These are phyloP conservation scores for Crotophaga sulcirostris DNA, from an alignment of 2,113 vertebrate genomes.

Conservation along the genomic window DNA sequence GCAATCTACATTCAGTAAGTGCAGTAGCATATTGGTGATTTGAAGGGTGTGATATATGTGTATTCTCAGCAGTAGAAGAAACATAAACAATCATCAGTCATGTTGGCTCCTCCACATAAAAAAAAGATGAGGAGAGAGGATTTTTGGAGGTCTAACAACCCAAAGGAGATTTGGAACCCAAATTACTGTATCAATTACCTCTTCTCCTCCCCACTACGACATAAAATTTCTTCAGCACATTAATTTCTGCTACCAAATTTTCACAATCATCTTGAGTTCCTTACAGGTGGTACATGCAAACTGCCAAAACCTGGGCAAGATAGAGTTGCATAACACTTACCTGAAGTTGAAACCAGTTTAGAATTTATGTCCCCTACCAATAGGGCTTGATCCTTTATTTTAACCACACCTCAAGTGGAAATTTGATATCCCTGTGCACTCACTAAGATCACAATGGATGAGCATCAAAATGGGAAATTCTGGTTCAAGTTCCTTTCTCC, in stretches of 20 bases:
- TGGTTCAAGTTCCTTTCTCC: background rate
- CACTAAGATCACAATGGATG: background rate
- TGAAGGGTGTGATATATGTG: background rate
- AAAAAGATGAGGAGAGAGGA: background rate
- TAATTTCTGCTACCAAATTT: background rate
- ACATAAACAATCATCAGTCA: background rate
- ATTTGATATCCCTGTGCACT: rapidly evolving
- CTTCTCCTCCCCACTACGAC: background rate
- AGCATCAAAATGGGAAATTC: background rate
- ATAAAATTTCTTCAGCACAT: background rate
- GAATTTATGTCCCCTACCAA: background rate
- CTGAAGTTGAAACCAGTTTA: background rate
- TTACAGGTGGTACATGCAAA: background rate
- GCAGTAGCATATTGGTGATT: background rate
- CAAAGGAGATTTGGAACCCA: background rate
- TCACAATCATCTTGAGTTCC: background rate
- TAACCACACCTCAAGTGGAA: background rate
- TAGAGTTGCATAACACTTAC: background rate
- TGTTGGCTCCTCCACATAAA: background rate
- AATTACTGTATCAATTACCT: background rate
- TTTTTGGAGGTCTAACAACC: background rate
- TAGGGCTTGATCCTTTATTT: background rate
- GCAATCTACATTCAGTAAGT: background rate
- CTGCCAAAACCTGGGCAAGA: background rate
- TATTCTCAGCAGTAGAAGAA: background rate